These are phyloP conservation scores for Netelia fuscicornis DNA, from an alignment of 2,888 invertebrate genomes.

Conservation along the genomic window DNA sequence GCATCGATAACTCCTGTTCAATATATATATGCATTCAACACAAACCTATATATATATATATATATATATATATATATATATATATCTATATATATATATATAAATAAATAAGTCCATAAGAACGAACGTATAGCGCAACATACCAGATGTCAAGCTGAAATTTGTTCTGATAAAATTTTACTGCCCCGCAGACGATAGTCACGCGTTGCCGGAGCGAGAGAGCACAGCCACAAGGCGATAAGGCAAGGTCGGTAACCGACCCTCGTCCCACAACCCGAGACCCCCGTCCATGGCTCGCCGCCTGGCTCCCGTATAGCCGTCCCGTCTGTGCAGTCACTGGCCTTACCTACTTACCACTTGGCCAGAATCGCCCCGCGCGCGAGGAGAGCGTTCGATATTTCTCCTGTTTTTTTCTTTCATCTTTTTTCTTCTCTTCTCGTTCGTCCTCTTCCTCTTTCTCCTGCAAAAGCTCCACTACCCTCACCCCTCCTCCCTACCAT, in stretches of 20 bases:
- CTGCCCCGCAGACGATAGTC: constrained; percentile 74
- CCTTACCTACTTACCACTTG: constrained; percentile 63
- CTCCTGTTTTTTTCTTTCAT: constrained; percentile 32
- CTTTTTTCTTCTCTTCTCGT: constrained; percentile 43
- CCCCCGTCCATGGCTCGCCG: constrained; percentile 22
- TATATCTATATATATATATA: neutral
- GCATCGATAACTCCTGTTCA: constrained; percentile 28
- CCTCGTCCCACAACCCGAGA: constrained; percentile 65
- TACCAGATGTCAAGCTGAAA: constrained; percentile 73
- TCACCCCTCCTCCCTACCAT: too few relatives aligned
- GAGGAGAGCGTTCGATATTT: constrained; percentile 47
- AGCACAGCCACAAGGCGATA: constrained; percentile 69
- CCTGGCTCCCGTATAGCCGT: constrained; percentile 27
- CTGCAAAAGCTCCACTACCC: too few relatives aligned
- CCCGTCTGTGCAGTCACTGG: constrained; percentile 64
- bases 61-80: neutral
- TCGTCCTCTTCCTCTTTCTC: too few relatives aligned
- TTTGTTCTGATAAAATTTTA: constrained; percentile 75
- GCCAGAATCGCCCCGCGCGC: constrained; percentile 54
- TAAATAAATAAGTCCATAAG: constrained; percentile 32
- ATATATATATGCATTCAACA: neutral
- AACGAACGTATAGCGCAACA: constrained; percentile 49
- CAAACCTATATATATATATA: neutral
- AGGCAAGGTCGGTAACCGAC: constrained; percentile 77
- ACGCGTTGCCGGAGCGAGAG: constrained; percentile 69